phyloP scores from a whole-genome alignment of 2,113 vertebrate species.

The Tenrec ecaudatus region DNA sequence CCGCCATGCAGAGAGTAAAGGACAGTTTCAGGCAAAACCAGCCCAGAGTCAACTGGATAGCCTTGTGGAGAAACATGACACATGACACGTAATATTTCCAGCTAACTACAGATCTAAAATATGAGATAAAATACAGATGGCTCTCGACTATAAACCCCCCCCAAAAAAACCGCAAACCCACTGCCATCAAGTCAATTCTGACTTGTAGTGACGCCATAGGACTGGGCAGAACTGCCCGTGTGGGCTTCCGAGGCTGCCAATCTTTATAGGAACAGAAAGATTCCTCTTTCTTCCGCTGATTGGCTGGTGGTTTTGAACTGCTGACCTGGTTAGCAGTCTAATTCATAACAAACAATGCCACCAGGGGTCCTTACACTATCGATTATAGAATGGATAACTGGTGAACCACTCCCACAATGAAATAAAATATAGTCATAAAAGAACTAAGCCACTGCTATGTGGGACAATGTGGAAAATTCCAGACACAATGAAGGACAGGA shows the following conservation, averaged over 20 bases:
- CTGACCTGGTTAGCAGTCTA: no score
- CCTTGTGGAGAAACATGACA: background rate
- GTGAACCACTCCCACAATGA: background rate
- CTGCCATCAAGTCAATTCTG: no score
- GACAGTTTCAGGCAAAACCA: background rate
- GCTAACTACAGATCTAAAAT: background rate
- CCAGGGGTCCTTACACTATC: background rate
- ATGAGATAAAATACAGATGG: background rate
- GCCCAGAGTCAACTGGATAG: no score
- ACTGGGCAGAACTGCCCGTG: no score
- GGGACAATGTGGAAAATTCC: background rate
- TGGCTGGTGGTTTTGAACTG: no score
- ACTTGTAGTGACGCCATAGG: no score
- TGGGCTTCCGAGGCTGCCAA: no score
- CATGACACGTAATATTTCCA: background rate
- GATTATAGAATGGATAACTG: background rate
- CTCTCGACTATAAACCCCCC: no score
- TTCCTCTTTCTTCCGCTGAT: no score
- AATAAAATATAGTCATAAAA: background rate
- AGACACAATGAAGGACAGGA: background rate
- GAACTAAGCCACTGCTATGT: background rate
- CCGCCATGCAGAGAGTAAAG: background rate
- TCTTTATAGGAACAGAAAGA: no score
- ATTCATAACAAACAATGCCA: no score
- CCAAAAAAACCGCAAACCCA: no score